Percentiles rank a stretch among this genome's conserved stretches.
Conservation (phyloP, 92 coral and sea anemone genomes). For the Muricea muricata region DNA sequence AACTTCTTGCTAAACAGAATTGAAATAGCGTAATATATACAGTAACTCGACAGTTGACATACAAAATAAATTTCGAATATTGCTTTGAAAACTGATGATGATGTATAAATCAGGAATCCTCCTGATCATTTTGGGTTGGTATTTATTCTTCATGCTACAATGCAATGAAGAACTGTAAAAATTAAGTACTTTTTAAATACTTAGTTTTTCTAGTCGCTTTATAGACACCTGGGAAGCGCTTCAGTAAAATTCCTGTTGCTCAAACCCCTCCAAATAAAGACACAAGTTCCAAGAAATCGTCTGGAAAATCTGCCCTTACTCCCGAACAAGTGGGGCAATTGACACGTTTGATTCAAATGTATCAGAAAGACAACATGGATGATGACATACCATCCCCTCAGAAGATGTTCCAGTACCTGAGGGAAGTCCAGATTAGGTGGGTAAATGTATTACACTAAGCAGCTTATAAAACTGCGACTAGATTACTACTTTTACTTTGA, state of each 20-base stretch:
- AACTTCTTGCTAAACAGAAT: too few relatives aligned
- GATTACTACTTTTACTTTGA: too few relatives aligned
- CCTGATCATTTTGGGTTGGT: too few relatives aligned
- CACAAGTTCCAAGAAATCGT: constrained; percentile 59
- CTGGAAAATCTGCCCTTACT: constrained; percentile 67
- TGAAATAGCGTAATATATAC: too few relatives aligned
- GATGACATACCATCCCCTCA: constrained; percentile 51
- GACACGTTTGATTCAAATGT: constrained; percentile 62
- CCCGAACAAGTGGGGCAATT: constrained; percentile 67
- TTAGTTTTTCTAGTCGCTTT: background rate
- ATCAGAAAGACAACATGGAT: constrained; percentile 45
- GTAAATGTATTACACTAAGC: too few relatives aligned
- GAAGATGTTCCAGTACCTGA: constrained; percentile 56
- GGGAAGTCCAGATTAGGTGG: constrained; percentile 62
- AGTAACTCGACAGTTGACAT: too few relatives aligned
- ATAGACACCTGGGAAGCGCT: constrained; percentile 37
- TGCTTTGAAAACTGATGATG: too few relatives aligned
- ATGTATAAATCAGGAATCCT: too few relatives aligned
- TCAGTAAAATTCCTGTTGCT: constrained; percentile 51
- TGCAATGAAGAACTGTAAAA: too few relatives aligned
- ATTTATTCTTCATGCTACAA: too few relatives aligned
- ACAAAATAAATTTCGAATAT: too few relatives aligned
- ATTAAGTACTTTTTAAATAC: background rate
- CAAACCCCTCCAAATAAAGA: constrained; percentile 86
- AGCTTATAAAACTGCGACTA: too few relatives aligned